phyloP scores from a whole-genome alignment of 2,797 vertebrate species.

The Apogon hyalosoma region DNA sequence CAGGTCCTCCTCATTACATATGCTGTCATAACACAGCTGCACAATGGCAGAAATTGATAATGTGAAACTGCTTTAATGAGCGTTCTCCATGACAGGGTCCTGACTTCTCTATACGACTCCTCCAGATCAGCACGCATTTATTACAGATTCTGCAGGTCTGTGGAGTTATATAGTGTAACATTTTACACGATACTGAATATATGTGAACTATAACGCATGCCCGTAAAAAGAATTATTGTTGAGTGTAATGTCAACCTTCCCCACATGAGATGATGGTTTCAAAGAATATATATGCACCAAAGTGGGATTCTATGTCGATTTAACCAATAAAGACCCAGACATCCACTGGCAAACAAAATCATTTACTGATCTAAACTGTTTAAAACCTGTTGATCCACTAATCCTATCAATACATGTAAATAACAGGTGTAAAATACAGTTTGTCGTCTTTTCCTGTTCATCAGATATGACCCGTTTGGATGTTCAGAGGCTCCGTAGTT shows the following conservation, averaged over 20 bases:
- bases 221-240: conserved; percentile 18
- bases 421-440: too few species aligned
- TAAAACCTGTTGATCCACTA: too few species aligned
- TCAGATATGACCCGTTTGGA: too few species aligned
- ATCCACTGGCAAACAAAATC: too few species aligned
- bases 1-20: conserved; percentile 34
- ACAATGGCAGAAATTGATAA: conserved; percentile 24
- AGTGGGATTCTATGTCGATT: too few species aligned
- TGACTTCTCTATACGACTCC: conserved; percentile 17
- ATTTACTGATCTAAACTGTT: too few species aligned
- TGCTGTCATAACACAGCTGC: conserved; percentile 34
- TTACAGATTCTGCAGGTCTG: conserved; percentile 9
- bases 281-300: too few species aligned
- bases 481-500: too few species aligned
- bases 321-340: too few species aligned
- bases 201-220: conserved; percentile 15
- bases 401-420: too few species aligned
- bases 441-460: too few species aligned
- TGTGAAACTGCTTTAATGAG: conserved; percentile 32
- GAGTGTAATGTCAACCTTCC: background rate
- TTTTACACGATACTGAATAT: conserved; percentile 14
- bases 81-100: conserved; percentile 14
- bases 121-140: conserved; percentile 25
- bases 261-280: background rate
- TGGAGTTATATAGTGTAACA: background rate